A percentile compares a stretch with the other conserved stretches of the same genome.
These are phyloP conservation scores for Invenusta paracnida DNA, from an alignment of 2,888 invertebrate genomes.

Conservation along the genomic window DNA sequence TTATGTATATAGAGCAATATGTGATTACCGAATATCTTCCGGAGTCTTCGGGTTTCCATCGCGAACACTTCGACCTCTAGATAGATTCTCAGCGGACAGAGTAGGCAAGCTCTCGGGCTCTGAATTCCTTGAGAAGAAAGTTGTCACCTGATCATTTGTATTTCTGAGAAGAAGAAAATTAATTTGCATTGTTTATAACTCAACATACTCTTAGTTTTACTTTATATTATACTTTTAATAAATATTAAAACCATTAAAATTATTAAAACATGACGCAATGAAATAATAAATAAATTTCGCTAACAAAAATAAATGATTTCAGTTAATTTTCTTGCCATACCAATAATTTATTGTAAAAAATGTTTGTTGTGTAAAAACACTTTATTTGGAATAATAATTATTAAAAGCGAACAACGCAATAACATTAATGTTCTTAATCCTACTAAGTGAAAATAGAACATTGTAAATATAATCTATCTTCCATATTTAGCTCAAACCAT, in stretches of 20 bases:
- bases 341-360: not conserved
- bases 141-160: not conserved
- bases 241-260: too few species aligned
- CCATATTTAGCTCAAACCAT: too few species aligned
- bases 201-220: not conserved
- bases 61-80: not conserved
- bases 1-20: too few species aligned
- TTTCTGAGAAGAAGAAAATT: not conserved
- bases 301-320: not conserved
- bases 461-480: too few species aligned
- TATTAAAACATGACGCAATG: too few species aligned
- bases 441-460: too few species aligned
- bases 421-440: too few species aligned
- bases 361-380: too few species aligned
- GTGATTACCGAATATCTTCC: not conserved
- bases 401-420: too few species aligned
- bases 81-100: not conserved
- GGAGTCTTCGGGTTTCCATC: not conserved
- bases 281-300: not conserved
- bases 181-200: not conserved
- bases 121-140: not conserved
- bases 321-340: not conserved
- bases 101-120: not conserved
- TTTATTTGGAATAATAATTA: too few species aligned
- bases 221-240: not conserved